Evolutionary conservation across 2,113 vertebrate species (phyloP).

Genomic region (Hemichromis elongatus): DNA sequence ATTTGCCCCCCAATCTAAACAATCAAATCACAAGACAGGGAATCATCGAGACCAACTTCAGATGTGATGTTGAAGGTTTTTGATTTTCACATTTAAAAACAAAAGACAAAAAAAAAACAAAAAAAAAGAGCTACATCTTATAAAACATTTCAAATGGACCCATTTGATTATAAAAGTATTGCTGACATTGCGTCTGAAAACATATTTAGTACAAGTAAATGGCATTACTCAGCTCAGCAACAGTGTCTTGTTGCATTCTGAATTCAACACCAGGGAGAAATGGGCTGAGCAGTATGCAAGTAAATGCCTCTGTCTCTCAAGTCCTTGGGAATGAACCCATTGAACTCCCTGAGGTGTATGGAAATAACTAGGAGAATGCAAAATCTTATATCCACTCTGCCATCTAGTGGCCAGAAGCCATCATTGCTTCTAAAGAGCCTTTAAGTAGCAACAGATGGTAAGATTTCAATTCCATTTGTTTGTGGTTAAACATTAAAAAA

Average conservation of each 20-base stretch:
- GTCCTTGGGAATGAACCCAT: conserved; percentile 61
- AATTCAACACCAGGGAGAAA: conserved; percentile 15
- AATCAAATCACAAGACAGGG: neutral
- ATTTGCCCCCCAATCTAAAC: neutral
- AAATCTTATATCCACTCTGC: conserved; percentile 6
- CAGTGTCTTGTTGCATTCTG: neutral
- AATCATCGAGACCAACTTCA: conserved; percentile 14
- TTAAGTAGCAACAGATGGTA: neutral
- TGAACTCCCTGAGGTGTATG: conserved; percentile 56
- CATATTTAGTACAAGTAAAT: conserved; percentile 22
- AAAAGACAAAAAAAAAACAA: too few species aligned
- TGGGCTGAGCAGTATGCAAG: conserved; percentile 7
- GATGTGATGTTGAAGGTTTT: conserved; percentile 8
- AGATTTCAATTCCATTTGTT: neutral
- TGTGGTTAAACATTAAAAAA: neutral
- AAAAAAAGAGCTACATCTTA: neutral
- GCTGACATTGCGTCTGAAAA: neutral
- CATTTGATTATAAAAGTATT: conserved; percentile 15
- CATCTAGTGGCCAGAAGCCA: conserved; percentile 49
- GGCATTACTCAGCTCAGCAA: neutral
- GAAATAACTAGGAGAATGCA: neutral
- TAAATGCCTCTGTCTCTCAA: conserved; percentile 36
- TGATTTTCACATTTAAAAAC: neutral
- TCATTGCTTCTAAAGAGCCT: neutral
- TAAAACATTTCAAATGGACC: neutral